Evolutionary conservation across 2,888 invertebrate genomes (phyloP).

Genomic region (Drosophila diplacantha): DNA sequence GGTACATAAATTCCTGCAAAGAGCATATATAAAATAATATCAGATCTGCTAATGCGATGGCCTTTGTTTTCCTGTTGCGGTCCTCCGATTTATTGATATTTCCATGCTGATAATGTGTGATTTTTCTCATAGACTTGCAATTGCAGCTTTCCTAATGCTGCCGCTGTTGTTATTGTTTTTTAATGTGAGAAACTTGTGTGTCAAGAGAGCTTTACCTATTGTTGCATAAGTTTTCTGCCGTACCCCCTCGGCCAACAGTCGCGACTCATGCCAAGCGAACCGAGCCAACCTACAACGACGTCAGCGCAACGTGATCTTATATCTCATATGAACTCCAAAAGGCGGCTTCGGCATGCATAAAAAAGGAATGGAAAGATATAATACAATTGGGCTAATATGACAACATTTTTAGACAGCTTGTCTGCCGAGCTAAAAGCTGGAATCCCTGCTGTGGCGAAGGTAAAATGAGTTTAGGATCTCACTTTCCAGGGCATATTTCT

Average conservation of each 20-base stretch:
- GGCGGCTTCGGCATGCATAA: slow-evolving; percentile 34
- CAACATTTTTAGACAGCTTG: slow-evolving; percentile 48
- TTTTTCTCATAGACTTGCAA: slow-evolving; percentile 69
- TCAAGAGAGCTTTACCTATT: slow-evolving; percentile 54
- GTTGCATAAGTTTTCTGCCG: slow-evolving; percentile 52
- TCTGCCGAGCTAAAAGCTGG: slow-evolving; percentile 35
- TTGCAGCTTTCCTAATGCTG: slow-evolving; percentile 20
- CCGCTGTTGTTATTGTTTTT: slow-evolving; percentile 40
- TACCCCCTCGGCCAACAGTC: slow-evolving; percentile 14
- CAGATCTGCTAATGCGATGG: slow-evolving; percentile 25
- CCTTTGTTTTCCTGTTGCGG: slow-evolving; percentile 49
- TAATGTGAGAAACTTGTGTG: slow-evolving; percentile 67
- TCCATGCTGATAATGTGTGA: slow-evolving; percentile 74
- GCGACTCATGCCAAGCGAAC: slow-evolving; percentile 18
- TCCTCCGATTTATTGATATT: slow-evolving; percentile 74
- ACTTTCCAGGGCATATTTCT: not conserved
- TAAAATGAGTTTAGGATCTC: not conserved
- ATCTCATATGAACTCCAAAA: slow-evolving; percentile 42
- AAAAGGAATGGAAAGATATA: slow-evolving; percentile 32
- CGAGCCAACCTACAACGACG: slow-evolving; percentile 31
- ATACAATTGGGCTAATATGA: slow-evolving; percentile 47
- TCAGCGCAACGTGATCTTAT: slow-evolving; percentile 47
- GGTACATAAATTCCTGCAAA: not conserved
- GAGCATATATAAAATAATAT: not conserved
- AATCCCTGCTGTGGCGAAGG: slow-evolving; percentile 27